phyloP scores from a whole-genome alignment of 2,113 vertebrate species.

The Hippocampus mohnikei region DNA sequence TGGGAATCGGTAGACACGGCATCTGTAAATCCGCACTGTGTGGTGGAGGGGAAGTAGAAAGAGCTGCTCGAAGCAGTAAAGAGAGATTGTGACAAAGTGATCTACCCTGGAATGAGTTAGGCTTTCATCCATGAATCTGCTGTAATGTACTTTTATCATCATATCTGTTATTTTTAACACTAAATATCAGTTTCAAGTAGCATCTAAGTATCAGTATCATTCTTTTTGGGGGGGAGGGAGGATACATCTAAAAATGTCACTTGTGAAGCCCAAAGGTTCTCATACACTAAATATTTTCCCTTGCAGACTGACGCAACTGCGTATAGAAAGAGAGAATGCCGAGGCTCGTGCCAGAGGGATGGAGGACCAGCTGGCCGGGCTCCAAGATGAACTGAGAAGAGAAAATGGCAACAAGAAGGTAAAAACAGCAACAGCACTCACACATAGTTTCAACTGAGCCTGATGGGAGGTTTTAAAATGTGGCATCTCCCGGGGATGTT shows the following conservation, averaged over 20 bases:
- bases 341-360: constrained; percentile 65
- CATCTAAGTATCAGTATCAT: too few species aligned
- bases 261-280: too few species aligned
- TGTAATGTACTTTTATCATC: too few species aligned
- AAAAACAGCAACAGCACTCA: constrained; percentile 7
- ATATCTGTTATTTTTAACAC: too few species aligned
- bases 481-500: neutral
- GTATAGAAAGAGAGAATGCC: constrained; percentile 66
- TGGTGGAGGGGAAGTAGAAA: neutral
- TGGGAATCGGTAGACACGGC: neutral
- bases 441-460: neutral
- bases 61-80: neutral
- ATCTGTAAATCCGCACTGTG: neutral
- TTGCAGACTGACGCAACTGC: constrained; percentile 70
- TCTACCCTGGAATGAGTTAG: neutral
- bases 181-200: too few species aligned
- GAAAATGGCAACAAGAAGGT: constrained; percentile 63
- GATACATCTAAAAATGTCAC: too few species aligned
- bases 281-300: neutral
- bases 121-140: too few species aligned
- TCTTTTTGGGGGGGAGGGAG: too few species aligned
- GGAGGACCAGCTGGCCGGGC: constrained; percentile 78
- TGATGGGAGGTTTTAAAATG: neutral
- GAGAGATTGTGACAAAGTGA: neutral
- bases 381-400: constrained; percentile 77